Evolutionary conservation across 1,140 invertebrate species (phyloP).

Genomic region (Antheraea mylitta): DNA sequence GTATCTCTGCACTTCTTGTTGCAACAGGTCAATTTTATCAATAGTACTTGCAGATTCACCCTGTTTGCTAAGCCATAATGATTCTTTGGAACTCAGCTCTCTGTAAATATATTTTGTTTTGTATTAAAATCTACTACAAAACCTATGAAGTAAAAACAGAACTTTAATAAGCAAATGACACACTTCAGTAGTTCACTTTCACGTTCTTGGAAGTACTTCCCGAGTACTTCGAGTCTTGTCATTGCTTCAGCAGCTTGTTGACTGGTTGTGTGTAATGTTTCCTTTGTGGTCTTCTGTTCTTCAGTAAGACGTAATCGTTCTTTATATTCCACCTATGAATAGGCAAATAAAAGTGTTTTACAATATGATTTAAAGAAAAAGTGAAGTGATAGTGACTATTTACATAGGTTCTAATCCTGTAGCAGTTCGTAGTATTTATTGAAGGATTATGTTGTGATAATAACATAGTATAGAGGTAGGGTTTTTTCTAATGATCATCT

Average conservation of each 20-base stretch:
- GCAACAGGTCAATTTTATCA: slow-evolving; percentile 86
- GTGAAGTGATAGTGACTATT: too few species aligned
- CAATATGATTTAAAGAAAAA: too few species aligned
- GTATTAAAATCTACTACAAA: too few species aligned
- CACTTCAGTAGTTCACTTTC: slow-evolving; percentile 92
- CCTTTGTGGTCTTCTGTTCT: slow-evolving; percentile 51
- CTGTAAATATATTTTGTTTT: slow-evolving; percentile 66
- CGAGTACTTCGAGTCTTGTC: slow-evolving; percentile 90
- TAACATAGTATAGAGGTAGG: too few species aligned
- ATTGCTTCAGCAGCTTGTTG: slow-evolving; percentile 89
- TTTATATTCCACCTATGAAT: slow-evolving; percentile 50
- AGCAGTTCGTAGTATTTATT: too few species aligned
- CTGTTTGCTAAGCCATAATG: slow-evolving; percentile 90
- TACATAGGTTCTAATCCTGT: too few species aligned
- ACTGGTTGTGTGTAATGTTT: slow-evolving; percentile 85
- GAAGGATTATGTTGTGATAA: too few species aligned
- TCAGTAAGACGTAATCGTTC: slow-evolving; percentile 50
- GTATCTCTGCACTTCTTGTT: slow-evolving; percentile 89
- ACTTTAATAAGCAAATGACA: slow-evolving; percentile 25
- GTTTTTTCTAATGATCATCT: too few species aligned
- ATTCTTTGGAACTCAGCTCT: slow-evolving; percentile 89
- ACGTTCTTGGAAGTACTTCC: slow-evolving; percentile 93
- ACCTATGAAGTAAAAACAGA: too few species aligned
- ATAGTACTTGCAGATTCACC: slow-evolving; percentile 89
- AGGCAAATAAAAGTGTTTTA: background rate